Evolutionary conservation across 2,113 vertebrate species (phyloP).

Genomic region (Saccopteryx leptura): DNA sequence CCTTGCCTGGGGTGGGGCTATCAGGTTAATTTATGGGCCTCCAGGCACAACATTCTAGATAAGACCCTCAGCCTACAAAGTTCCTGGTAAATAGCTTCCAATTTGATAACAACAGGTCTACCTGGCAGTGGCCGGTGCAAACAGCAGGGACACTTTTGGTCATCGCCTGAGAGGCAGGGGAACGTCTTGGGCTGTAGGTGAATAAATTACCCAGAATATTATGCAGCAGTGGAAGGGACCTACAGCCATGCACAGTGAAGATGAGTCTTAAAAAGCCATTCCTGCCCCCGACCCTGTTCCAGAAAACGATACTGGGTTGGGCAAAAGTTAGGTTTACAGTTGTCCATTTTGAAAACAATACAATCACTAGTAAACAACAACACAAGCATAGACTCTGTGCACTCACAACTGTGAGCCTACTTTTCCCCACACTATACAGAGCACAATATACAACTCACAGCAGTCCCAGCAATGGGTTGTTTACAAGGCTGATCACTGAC

Average conservation of each 20-base stretch:
- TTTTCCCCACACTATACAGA: accelerated
- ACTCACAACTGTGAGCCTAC: background rate
- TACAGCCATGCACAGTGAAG: accelerated
- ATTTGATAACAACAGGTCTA: background rate
- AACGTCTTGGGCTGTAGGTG: background rate
- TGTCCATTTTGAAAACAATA: background rate
- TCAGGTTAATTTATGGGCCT: accelerated
- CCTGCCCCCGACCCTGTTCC: background rate
- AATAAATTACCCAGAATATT: background rate
- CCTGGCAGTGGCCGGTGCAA: background rate
- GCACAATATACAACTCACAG: background rate
- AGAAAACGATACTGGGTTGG: background rate
- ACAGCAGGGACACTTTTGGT: background rate
- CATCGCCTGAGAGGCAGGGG: background rate
- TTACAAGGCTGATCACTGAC: background rate
- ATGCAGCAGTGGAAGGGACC: background rate
- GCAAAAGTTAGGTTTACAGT: background rate
- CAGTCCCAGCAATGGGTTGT: accelerated
- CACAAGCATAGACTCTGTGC: background rate
- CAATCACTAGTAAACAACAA: background rate
- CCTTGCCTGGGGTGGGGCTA: background rate
- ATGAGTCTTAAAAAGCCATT: background rate
- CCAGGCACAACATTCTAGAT: background rate
- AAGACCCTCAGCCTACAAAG: background rate
- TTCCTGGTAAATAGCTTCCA: background rate